Evolutionary conservation across 2,797 vertebrate genomes (phyloP).

Genomic region (Alauda arvensis): DNA sequence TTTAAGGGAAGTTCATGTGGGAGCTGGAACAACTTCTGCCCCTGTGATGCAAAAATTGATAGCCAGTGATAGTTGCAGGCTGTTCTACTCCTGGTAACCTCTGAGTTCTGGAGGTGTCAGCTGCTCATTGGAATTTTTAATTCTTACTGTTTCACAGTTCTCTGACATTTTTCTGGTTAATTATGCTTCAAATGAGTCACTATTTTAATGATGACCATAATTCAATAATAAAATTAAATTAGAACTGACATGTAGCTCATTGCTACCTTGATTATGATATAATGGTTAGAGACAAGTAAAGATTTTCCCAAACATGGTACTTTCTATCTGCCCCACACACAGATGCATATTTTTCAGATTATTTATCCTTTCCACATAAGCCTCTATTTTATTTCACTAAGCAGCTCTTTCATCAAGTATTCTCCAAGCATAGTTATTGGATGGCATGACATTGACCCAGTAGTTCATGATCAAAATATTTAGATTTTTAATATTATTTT

Average conservation of each 20-base stretch:
- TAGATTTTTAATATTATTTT: not conserved
- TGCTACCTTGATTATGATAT: not conserved
- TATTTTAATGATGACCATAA: not conserved
- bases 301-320: not conserved
- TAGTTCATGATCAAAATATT: not conserved
- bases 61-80: not conserved
- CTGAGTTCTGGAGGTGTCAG: slow-evolving; percentile 6
- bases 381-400: not conserved
- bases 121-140: not conserved
- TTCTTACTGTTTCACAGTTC: not conserved
- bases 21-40: not conserved
- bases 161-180: not conserved
- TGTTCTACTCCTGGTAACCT: not conserved
- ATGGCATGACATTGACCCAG: not conserved
- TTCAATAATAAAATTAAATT: not conserved
- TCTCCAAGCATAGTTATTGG: not conserved
- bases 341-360: not conserved
- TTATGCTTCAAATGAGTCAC: not conserved
- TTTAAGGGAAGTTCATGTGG: not conserved
- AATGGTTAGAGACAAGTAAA: not conserved
- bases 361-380: not conserved
- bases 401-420: not conserved
- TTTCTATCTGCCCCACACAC: not conserved
- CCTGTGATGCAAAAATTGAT: not conserved
- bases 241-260: not conserved